Conservation (phyloP, 2,113 vertebrate genomes). For the Platycercus adscitus region DNA sequence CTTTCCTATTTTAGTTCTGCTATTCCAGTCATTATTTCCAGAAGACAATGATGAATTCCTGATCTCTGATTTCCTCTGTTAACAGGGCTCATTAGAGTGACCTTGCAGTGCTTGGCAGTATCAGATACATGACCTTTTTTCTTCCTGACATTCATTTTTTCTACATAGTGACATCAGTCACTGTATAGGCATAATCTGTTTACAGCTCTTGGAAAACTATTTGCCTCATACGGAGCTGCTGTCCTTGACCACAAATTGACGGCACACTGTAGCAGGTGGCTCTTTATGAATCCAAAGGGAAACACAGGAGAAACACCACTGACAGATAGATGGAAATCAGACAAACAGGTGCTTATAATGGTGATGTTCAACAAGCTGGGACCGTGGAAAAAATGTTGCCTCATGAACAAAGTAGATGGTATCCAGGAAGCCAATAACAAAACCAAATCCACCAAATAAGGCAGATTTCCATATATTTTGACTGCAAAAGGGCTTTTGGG, state of each 20-base stretch:
- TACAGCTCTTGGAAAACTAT: conserved; percentile 5
- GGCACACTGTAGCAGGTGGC: neutral
- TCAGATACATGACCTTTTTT: neutral
- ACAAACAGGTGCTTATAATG: neutral
- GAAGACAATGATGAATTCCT: neutral
- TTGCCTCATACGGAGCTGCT: neutral
- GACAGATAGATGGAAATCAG: neutral
- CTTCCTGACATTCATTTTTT: neutral
- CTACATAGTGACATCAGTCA: neutral
- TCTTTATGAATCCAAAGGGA: neutral
- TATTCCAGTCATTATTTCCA: neutral
- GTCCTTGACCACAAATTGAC: conserved; percentile 7
- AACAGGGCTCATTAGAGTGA: neutral
- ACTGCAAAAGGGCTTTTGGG: neutral
- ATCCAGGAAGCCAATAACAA: neutral
- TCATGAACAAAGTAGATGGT: neutral
- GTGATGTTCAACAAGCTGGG: neutral
- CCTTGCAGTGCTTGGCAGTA: neutral
- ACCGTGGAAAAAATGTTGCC: neutral
- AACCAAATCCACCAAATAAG: neutral
- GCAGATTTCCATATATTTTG: neutral
- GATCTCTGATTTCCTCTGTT: neutral
- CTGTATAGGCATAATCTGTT: neutral
- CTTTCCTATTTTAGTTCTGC: neutral
- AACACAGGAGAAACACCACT: neutral